A percentile compares a stretch with the other conserved stretches of the same genome.
Evolutionary conservation across 2,888 invertebrate genomes (phyloP).

Genomic region (Scaptomyza tumidula): DNA sequence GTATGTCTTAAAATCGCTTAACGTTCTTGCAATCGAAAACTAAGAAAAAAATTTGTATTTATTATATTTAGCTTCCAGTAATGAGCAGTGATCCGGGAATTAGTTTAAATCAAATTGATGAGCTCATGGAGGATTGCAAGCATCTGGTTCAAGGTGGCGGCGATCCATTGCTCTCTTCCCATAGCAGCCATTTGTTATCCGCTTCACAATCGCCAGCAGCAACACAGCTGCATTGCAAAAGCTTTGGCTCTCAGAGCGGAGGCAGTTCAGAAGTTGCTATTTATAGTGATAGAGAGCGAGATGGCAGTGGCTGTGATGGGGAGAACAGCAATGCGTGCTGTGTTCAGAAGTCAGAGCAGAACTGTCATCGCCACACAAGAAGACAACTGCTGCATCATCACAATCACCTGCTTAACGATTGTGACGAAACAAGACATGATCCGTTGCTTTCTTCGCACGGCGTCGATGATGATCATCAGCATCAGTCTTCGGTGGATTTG

Average conservation of each 20-base stretch:
- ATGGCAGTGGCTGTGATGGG: not conserved
- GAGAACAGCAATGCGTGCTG: conserved; percentile 1
- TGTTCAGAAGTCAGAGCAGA: conserved; percentile 1
- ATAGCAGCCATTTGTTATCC: conserved; percentile 74
- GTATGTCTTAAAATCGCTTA: conserved; percentile 17
- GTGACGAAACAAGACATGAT: conserved; percentile 72
- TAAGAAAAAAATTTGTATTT: not conserved
- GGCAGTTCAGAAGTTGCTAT: conserved; percentile 10
- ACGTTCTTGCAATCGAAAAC: not conserved
- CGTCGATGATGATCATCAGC: conserved; percentile 50
- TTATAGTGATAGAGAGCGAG: conserved; percentile 14
- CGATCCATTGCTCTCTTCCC: conserved; percentile 87
- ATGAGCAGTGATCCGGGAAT: conserved; percentile 86
- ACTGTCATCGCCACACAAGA: conserved; percentile 10
- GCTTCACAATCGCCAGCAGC: conserved; percentile 85
- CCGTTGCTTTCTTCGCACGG: conserved; percentile 78
- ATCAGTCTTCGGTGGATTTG: conserved; percentile 77
- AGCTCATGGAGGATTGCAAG: conserved; percentile 87
- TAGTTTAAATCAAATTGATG: conserved; percentile 88
- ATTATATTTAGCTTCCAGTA: conserved; percentile 85
- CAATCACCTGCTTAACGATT: conserved; percentile 48
- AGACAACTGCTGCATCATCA: conserved; percentile 38
- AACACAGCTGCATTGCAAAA: conserved; percentile 54
- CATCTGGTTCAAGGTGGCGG: conserved; percentile 87
- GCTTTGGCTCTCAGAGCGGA: conserved; percentile 24